phyloP scores from a whole-genome alignment of 2,113 vertebrate genomes.

The Dascyllus trimaculatus region DNA sequence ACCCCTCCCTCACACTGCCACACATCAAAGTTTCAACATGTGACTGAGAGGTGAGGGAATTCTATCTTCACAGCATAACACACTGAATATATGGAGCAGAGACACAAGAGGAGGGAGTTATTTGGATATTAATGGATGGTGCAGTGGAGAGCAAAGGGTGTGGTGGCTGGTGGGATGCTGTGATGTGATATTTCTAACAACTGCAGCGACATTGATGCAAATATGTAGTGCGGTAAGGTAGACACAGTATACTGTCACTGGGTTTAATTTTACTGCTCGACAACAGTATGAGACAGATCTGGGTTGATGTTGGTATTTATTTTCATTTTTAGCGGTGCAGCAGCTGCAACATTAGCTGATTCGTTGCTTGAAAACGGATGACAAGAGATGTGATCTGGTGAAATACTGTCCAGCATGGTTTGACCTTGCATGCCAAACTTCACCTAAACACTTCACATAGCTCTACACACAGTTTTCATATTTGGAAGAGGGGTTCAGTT shows the following conservation, averaged over 20 bases:
- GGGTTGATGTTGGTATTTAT: background rate
- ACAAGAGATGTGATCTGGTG: too few species aligned
- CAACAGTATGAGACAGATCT: background rate
- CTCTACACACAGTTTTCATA: too few species aligned
- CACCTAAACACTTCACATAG: too few species aligned
- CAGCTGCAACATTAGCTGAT: background rate
- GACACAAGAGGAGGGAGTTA: background rate
- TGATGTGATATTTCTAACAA: background rate
- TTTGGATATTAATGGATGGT: background rate
- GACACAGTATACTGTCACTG: too few species aligned
- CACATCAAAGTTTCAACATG: background rate
- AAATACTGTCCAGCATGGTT: background rate
- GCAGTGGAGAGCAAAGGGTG: background rate
- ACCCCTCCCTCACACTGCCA: background rate
- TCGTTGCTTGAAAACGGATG: background rate
- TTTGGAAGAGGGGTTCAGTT: too few species aligned
- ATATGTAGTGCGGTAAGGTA: background rate
- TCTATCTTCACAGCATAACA: conserved; percentile 1
- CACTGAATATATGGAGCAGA: conserved; percentile 3
- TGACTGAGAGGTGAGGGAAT: conserved; percentile 12
- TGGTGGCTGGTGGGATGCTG: background rate
- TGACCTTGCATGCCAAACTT: background rate
- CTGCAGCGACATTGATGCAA: background rate
- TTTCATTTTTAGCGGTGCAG: background rate
- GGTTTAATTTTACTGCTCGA: too few species aligned